Conservation (phyloP, 2,797 vertebrate species). For the Sarcophilus harrisii region DNA sequence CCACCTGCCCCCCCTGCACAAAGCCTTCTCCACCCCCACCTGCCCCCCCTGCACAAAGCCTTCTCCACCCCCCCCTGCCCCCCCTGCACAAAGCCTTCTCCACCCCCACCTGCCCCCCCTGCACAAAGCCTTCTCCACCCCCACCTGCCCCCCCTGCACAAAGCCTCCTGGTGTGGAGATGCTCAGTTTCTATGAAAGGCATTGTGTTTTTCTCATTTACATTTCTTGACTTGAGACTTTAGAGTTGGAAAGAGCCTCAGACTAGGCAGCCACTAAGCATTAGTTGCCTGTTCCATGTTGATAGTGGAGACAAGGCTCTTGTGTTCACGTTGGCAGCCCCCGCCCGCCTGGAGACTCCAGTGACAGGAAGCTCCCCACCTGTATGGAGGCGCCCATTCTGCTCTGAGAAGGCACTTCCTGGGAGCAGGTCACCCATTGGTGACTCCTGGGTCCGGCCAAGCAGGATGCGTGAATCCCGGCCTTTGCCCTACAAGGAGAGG, state of each 20-base stretch:
- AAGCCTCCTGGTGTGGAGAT: neutral
- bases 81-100: neutral
- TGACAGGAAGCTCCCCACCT: neutral
- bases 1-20: too few species aligned
- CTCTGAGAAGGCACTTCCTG: neutral
- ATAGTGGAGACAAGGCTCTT: too few species aligned
- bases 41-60: neutral
- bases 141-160: too few species aligned
- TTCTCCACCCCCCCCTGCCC: accelerated
- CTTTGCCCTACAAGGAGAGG: neutral
- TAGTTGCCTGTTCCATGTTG: neutral
- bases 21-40: neutral
- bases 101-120: too few species aligned
- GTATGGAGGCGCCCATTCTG: neutral
- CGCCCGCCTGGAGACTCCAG: neutral
- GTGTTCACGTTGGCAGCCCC: neutral
- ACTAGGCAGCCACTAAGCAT: neutral
- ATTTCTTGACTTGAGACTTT: neutral
- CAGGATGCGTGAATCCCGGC: neutral
- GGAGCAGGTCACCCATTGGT: neutral
- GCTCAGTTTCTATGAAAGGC: neutral
- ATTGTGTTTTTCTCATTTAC: neutral
- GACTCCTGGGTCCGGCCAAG: neutral
- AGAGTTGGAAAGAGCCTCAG: neutral
- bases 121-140: neutral